Conservation (phyloP, 2,888 invertebrate species). For the Apodemia duryi region DNA sequence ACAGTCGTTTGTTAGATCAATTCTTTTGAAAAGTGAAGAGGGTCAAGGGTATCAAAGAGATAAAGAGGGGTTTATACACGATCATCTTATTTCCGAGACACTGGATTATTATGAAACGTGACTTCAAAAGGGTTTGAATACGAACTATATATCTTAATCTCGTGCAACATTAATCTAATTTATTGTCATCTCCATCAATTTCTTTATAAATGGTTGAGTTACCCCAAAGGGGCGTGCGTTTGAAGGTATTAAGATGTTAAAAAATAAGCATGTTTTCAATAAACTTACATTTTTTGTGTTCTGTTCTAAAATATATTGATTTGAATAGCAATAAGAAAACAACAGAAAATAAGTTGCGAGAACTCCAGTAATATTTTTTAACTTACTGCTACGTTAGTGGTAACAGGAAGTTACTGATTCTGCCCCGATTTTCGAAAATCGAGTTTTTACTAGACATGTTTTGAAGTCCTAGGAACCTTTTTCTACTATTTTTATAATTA, state of each 20-base stretch:
- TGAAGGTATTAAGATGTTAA: constrained; percentile 5
- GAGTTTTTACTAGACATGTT: too few relatives aligned
- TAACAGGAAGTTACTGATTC: too few relatives aligned
- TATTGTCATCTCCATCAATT: constrained; percentile 4
- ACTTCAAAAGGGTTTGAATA: constrained; percentile 38
- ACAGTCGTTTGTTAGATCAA: constrained; percentile 37
- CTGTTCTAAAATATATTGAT: background rate
- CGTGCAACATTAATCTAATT: constrained; percentile 24
- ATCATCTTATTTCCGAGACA: constrained; percentile 50
- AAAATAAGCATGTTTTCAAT: background rate
- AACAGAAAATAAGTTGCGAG: too few relatives aligned
- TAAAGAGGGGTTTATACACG: constrained; percentile 64
- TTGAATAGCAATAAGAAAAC: too few relatives aligned
- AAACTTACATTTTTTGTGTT: background rate
- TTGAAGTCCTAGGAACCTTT: too few relatives aligned
- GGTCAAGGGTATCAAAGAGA: constrained; percentile 53
- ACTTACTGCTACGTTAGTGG: too few relatives aligned
- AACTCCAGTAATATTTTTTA: too few relatives aligned
- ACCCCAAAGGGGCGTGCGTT: background rate
- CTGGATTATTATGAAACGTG: constrained; percentile 45
- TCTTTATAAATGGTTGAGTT: constrained; percentile 8
- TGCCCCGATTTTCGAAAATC: too few relatives aligned
- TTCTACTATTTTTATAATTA: too few relatives aligned
- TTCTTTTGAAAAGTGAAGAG: constrained; percentile 57
- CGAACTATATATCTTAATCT: constrained; percentile 28